Conservation (phyloP, 2,113 vertebrate genomes). For the Trematocara zebra region DNA sequence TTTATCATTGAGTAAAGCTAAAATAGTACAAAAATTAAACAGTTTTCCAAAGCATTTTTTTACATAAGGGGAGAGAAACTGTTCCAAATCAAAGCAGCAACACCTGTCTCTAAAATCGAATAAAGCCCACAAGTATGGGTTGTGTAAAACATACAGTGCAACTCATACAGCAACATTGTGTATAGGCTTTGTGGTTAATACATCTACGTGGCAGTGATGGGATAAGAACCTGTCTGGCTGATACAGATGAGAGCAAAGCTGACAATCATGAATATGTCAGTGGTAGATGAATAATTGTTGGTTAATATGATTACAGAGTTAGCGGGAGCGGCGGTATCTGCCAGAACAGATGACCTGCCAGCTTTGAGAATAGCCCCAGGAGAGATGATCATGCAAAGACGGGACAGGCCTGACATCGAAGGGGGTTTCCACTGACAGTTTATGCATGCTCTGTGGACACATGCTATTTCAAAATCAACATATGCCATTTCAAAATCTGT, state of each 20-base stretch:
- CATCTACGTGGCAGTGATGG: not conserved
- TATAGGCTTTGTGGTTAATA: not conserved
- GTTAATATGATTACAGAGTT: conserved; percentile 24
- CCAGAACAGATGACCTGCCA: conserved; percentile 53
- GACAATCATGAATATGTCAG: conserved; percentile 14
- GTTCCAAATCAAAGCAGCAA: not conserved
- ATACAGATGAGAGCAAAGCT: conserved; percentile 5
- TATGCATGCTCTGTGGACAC: conserved; percentile 10
- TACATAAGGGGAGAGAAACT: no score
- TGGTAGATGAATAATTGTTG: conserved; percentile 33
- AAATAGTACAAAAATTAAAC: not conserved
- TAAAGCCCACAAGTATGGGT: not conserved
- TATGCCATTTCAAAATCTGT: conserved; percentile 14
- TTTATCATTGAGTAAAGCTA: not conserved
- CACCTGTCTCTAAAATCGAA: not conserved
- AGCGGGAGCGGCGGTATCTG: conserved; percentile 21
- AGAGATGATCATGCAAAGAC: conserved; percentile 24
- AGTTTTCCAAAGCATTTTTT: not conserved
- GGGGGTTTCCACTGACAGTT: conserved; percentile 48
- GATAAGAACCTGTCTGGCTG: not conserved
- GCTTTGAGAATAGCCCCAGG: conserved; percentile 1
- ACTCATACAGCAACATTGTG: not conserved
- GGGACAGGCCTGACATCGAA: conserved; percentile 30
- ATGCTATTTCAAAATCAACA: conserved; percentile 26
- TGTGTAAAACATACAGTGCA: not conserved